phyloP scores from a whole-genome alignment of 2,797 vertebrate genomes.

The Ispidina picta region DNA sequence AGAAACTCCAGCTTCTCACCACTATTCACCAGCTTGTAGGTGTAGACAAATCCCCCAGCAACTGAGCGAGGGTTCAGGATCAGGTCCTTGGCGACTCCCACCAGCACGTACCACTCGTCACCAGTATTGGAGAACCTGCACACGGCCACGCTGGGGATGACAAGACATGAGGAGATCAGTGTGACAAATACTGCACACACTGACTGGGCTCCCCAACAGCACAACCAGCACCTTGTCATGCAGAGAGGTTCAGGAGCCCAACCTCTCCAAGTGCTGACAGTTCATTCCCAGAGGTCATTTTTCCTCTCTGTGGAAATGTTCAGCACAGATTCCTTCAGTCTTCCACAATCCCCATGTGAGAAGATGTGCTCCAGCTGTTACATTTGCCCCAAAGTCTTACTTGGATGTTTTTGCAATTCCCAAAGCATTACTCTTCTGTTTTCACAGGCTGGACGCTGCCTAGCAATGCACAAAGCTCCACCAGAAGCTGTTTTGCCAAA shows the following conservation, averaged over 20 bases:
- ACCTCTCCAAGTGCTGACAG: no score
- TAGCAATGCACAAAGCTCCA: background rate
- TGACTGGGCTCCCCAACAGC: fast-evolving
- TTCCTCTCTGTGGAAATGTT: background rate
- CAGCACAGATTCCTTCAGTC: background rate
- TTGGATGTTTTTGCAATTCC: background rate
- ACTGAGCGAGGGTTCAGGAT: conserved; percentile 95
- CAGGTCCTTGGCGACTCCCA: conserved; percentile 96
- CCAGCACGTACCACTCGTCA: conserved; percentile 96
- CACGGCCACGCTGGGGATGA: conserved; percentile 85
- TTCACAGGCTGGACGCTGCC: background rate
- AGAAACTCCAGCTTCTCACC: conserved; percentile 97
- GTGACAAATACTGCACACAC: fast-evolving
- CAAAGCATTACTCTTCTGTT: background rate
- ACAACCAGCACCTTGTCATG: background rate
- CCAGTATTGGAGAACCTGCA: conserved; percentile 91
- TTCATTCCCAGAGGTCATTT: background rate
- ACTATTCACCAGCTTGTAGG: conserved; percentile 88
- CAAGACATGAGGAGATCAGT: background rate
- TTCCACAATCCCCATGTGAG: background rate
- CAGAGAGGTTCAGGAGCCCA: background rate
- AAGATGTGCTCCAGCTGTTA: background rate
- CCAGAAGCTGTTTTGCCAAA: background rate
- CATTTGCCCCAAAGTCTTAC: background rate
- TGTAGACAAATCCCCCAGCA: conserved; percentile 94